Evolutionary conservation across 1,140 invertebrate genomes (phyloP), one percentile per base, ranked within the genome.

Genomic region (Drosophila malerkotliana): DNA sequence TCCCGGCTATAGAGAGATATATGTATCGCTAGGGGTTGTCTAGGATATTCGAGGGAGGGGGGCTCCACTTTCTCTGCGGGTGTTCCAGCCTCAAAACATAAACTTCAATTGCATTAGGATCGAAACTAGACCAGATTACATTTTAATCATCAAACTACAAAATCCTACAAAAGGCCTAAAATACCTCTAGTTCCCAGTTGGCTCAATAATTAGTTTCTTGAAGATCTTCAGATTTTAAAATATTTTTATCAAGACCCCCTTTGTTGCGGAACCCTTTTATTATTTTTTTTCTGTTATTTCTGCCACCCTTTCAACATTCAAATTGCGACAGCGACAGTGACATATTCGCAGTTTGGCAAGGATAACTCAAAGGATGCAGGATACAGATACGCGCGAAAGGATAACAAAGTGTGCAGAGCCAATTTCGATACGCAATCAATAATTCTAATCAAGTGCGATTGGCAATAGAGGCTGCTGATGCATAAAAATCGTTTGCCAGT

Each of bases 361-460:
- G 41, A 44, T 9, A 47, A 24, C 44, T 47, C 44, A 18, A 18
- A 8, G 44, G 18, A 14, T 14, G 21, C 32, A 41, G 15, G 59
- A 32, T 30, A 49, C 26, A 58, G 14, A 59, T 53, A 10, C 21
- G 60, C 52, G 77, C 10, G 61, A 63, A 68, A 51, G 62, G 66
- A 75, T 79, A 79, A 82, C 64, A 72, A 53, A 72, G 66, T 71
- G 72, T 75, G 72, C 73, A 68, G 49, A 75, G 75, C 52, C 83
- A 83, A 88, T 87, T 87, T 87, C 83, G 83, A 64, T 83, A 73
- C 75, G 83, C 83, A 83, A 87, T 87, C 83, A 87, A 87, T 87
- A 87, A 87, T 87, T 88, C 83, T 77, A 87, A 87, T 87, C 83
- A 87, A 87, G 83, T 83, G 79, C 83, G 82, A 87, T 83, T 87